phyloP scores from a whole-genome alignment of 2,888 invertebrate species.

The Siphonodentalium dalli region DNA sequence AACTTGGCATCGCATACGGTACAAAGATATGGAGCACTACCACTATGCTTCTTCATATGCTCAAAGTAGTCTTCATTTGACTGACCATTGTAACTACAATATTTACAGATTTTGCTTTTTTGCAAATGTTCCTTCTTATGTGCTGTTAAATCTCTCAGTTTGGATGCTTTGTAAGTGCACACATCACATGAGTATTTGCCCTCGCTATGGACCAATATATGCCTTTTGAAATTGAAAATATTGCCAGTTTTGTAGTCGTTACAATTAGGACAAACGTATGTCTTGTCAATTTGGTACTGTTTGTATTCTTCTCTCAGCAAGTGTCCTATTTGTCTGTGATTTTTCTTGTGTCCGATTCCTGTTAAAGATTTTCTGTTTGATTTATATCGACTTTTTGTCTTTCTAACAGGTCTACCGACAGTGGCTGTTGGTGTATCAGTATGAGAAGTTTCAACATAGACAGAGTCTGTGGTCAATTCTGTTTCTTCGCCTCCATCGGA shows the following conservation, averaged over 20 bases:
- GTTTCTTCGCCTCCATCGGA: too few species aligned
- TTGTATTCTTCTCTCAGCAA: too few species aligned
- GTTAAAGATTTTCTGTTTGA: too few species aligned
- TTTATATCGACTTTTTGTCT: too few species aligned
- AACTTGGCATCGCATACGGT: slow-evolving; percentile 68
- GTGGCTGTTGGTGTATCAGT: too few species aligned
- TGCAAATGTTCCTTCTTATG: slow-evolving; percentile 49
- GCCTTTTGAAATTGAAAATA: slow-evolving; percentile 15
- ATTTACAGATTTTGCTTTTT: slow-evolving; percentile 57
- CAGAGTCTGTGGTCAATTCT: too few species aligned
- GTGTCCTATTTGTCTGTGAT: too few species aligned
- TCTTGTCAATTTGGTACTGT: too few species aligned
- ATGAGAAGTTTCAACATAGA: too few species aligned
- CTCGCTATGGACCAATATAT: slow-evolving; percentile 1
- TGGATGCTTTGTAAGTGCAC: slow-evolving; percentile 40
- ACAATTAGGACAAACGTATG: too few species aligned
- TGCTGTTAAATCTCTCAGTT: slow-evolving; percentile 36
- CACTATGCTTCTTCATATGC: slow-evolving; percentile 67
- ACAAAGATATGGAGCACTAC: slow-evolving; percentile 69
- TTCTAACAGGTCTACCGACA: too few species aligned
- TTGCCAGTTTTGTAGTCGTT: slow-evolving; percentile 14
- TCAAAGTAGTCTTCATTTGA: slow-evolving; percentile 47
- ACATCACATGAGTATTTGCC: slow-evolving; percentile 38
- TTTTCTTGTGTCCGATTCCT: too few species aligned
- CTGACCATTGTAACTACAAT: slow-evolving; percentile 60